These are phyloP conservation scores for Antechinus flavipes DNA, from an alignment of 2,113 vertebrate species.

Conservation along the genomic window DNA sequence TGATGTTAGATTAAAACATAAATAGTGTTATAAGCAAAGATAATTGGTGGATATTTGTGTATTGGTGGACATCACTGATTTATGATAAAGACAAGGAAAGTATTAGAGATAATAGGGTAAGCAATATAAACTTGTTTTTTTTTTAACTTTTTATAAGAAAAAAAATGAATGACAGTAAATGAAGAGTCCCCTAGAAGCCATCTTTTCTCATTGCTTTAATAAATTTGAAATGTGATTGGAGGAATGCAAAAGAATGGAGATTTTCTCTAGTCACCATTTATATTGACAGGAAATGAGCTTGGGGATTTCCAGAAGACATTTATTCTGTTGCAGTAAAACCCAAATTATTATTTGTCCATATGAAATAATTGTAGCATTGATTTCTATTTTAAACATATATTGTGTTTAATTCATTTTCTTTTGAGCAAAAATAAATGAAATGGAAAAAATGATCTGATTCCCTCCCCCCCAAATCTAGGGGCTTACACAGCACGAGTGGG, in stretches of 20 bases:
- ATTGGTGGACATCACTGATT: conserved; percentile 51
- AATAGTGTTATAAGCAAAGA: conserved; percentile 38
- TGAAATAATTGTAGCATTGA: neutral
- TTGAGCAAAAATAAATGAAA: neutral
- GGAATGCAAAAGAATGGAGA: conserved; percentile 77
- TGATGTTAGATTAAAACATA: conserved; percentile 74
- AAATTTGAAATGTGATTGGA: conserved; percentile 87
- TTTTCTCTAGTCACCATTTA: conserved; percentile 47
- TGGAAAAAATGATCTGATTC: neutral
- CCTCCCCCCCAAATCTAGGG: too few relatives aligned
- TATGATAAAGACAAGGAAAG: conserved; percentile 47
- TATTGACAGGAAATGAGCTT: neutral
- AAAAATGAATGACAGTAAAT: conserved; percentile 77
- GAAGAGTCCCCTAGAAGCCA: conserved; percentile 83
- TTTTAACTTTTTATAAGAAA: neutral
- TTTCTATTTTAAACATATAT: neutral
- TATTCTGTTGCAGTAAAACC: neutral
- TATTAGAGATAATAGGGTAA: conserved; percentile 5
- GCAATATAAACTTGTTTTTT: conserved; percentile 59
- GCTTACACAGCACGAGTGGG: too few relatives aligned
- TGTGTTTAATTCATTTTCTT: neutral
- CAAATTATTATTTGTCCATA: neutral
- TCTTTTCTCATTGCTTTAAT: conserved; percentile 81
- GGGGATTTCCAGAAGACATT: conserved; percentile 13
- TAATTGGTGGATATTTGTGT: conserved; percentile 35